These are phyloP conservation scores for Physocephala rufipes DNA, from an alignment of 2,888 invertebrate genomes.

Conservation along the genomic window DNA sequence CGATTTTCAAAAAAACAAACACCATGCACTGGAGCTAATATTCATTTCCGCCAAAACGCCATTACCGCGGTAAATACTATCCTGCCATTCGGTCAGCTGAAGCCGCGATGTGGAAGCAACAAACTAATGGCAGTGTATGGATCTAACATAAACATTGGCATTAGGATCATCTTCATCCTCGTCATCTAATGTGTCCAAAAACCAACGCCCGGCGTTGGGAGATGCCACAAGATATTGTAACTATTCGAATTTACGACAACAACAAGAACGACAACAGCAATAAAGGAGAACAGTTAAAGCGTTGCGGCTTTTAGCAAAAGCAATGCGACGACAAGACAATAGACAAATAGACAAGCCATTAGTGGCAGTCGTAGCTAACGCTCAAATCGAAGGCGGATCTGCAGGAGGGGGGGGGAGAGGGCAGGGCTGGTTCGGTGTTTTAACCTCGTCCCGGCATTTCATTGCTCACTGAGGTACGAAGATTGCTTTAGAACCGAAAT, in stretches of 20 bases:
- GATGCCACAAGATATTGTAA: not conserved
- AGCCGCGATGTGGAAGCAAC: slow-evolving; percentile 19
- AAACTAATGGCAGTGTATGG: not conserved
- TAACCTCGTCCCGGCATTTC: not conserved
- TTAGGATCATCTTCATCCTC: not conserved
- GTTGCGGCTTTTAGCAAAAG: not conserved
- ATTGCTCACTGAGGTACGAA: not conserved
- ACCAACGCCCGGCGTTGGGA: not conserved
- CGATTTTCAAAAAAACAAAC: not conserved
- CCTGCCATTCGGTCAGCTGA: not conserved
- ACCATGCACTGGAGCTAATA: not conserved
- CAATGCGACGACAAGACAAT: slow-evolving; percentile 10
- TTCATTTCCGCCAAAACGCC: not conserved
- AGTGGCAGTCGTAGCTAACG: not conserved
- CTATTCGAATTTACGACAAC: not conserved
- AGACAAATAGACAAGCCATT: slow-evolving; percentile 28
- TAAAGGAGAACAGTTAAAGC: too few relatives aligned
- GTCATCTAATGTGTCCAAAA: not conserved
- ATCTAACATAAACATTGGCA: not conserved
- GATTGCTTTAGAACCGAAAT: slow-evolving; percentile 21
- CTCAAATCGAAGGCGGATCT: not conserved
- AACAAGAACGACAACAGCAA: not conserved
- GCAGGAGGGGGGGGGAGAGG: not conserved
- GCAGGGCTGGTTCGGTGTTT: too few relatives aligned
- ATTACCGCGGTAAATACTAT: not conserved